Base-by-base conservation (phyloP, 2,797 vertebrate species). In the Cephalopachus bancanus region DNA sequence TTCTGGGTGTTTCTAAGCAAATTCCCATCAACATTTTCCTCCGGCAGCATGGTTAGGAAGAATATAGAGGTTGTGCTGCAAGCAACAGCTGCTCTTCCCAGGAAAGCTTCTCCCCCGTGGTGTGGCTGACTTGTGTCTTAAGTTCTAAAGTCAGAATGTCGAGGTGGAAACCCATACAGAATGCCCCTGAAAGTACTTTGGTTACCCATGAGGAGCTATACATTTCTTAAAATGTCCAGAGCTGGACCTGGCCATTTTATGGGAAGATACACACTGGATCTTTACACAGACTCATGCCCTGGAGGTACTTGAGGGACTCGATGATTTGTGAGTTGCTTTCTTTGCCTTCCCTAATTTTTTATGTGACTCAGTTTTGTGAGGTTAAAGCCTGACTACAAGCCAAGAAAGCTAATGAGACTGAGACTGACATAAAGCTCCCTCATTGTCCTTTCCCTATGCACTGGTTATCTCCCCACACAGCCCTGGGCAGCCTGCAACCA, bases 131-230 rank as follows among this genome's bases (percentile, higher is more conserved):
- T 75, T 26, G 51, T 24, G 44, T 57, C 81, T 81, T 62, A 76
- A 60, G 51, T 91, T 83, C 80, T 67, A 55, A 53, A 59, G 93
- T 60, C 69, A 91, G 30, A 64, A 1, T 53, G 16, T 88, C 85
- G 30, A 30, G 79, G 49, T 11, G 62, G 75, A 88, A 49, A 37
- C 60, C 15, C 44, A 8, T 6, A 10, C 8, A 72, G 11, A n/a
- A 55, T 30, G 28, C 6, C 62, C 4, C 67, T 12, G n/a, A 74
- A 7, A 65, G 9, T 26, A 28, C 60, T 59, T 15, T 14, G 1
- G 0, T 60, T 12, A 2, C 20, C 49, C 55, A 0, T 17, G 11
- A 91, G 30, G 79, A 83, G 17, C 10, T 53, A 3, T 14, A 17
- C 62, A 7, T 57, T 53, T 60, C 53, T 15, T 30, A 15, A 53